Evolutionary conservation across 2,888 invertebrate genomes (phyloP), one percentile per base, ranked within the genome.

Genomic region (Drosophila affinis): DNA sequence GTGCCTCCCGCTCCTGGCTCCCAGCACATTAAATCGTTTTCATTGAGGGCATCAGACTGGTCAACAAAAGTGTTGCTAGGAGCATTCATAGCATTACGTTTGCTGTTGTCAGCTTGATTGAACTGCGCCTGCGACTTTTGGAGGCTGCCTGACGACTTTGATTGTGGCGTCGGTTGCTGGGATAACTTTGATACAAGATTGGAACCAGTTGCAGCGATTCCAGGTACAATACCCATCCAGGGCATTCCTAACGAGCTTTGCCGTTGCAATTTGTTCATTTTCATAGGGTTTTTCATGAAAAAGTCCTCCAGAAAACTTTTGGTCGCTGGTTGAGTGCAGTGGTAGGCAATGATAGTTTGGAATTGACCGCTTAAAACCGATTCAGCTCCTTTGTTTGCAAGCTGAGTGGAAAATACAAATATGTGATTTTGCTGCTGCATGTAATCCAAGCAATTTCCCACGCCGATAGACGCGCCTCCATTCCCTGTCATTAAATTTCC

Each of bases 361-460:
- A 95, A 98, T 89, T 97, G 97, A 3, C 98, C 97, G 73, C 96
- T 96, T 72, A 97, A 93, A 14, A 98, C 98, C 14, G 97, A 95
- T 88, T 99, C 98, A 0, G 98, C 98, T 6, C 98, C 98, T 91
- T 97, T 96, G 92, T 99, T 99, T 4, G 98, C 99, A 92, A 98
- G 93, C 88, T 95, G 93, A 9, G 99, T 98, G 24, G 98, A 97
- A 93, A 99, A 99, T 82, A 99, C 98, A 94, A 98, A 99, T 91
- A 99, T 98, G 93, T 98, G 98, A 93, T 97, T 98, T 93, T 98
- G 98, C 93, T 99, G 98, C 93, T 98, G 97, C 96, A 96, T 96
- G 88, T 96, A 96, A 62, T 92, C 92, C 76, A 91, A 72, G n/a
- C 87, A 76, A 59, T 76, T 87, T 7, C 76, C 77, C 14, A 47